Conservation (phyloP, 2,888 invertebrate genomes). For the Andricus quercusramuli region DNA sequence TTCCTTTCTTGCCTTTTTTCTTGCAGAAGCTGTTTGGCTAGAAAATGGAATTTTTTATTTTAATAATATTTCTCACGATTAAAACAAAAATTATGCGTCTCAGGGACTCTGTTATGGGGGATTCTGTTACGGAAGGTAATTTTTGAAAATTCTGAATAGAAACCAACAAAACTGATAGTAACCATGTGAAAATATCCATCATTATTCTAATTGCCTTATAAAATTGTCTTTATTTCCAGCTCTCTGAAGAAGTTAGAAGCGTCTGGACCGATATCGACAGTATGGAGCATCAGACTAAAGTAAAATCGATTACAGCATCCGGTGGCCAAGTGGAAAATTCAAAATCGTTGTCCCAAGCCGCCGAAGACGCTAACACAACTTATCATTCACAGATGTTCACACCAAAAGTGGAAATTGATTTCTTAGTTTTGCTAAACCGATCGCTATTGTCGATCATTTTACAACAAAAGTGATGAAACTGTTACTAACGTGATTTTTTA, state of each 20-base stretch:
- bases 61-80: too few species aligned
- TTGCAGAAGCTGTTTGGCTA: too few species aligned
- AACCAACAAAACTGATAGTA: too few species aligned
- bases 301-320: constrained; percentile 56
- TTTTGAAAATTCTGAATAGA: too few species aligned
- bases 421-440: constrained; percentile 67
- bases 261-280: constrained; percentile 91
- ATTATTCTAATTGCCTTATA: neutral
- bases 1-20: too few species aligned
- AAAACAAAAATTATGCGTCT: too few species aligned
- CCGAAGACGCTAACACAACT: constrained; percentile 31
- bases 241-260: constrained; percentile 89
- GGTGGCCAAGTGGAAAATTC: neutral
- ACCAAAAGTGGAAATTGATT: constrained; percentile 58
- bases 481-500: neutral
- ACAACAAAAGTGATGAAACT: constrained; percentile 45
- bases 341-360: neutral
- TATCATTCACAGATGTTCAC: constrained; percentile 61
- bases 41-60: too few species aligned
- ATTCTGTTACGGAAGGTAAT: too few species aligned
- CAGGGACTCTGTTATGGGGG: too few species aligned
- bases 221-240: constrained; percentile 78
- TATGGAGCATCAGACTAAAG: constrained; percentile 77
- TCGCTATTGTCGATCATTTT: constrained; percentile 51
- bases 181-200: too few species aligned